phyloP scores from a whole-genome alignment of 2,113 vertebrate species.

The Daphoenositta chrysoptera region DNA sequence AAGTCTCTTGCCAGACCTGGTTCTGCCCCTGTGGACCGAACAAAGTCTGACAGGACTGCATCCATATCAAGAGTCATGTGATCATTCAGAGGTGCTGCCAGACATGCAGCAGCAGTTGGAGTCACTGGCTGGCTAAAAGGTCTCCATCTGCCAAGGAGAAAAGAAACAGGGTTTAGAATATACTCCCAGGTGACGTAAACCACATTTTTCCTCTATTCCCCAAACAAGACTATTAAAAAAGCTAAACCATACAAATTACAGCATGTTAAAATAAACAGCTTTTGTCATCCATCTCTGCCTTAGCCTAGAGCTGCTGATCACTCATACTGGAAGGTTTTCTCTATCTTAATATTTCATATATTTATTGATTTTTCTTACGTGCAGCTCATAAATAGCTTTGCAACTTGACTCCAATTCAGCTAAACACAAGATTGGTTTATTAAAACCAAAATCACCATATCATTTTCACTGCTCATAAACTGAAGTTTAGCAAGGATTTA shows the following conservation, averaged over 20 bases:
- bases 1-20: conserved; percentile 99
- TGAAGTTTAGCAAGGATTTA: not conserved
- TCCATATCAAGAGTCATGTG: conserved; percentile 99
- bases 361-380: not conserved
- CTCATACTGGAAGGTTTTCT: not conserved
- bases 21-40: conserved; percentile 99
- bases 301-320: not conserved
- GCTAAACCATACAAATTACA: not conserved
- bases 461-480: not conserved
- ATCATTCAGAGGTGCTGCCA: conserved; percentile 90
- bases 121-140: conserved; percentile 83
- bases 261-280: not conserved
- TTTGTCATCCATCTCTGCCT: not conserved
- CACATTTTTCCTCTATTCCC: not conserved
- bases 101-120: conserved; percentile 84
- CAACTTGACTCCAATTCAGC: not conserved
- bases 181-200: not conserved
- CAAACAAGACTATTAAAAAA: not conserved
- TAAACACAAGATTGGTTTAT: not conserved
- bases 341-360: not conserved
- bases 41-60: conserved; percentile 99
- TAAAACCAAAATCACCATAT: not conserved
- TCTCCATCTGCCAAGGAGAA: conserved; percentile 82
- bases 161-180: not conserved
- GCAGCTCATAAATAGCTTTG: not conserved